Percentiles rank a stretch among this genome's conserved stretches.
These are phyloP conservation scores for Bombus confusus DNA, from an alignment of 1,140 invertebrate species.

Conservation along the genomic window DNA sequence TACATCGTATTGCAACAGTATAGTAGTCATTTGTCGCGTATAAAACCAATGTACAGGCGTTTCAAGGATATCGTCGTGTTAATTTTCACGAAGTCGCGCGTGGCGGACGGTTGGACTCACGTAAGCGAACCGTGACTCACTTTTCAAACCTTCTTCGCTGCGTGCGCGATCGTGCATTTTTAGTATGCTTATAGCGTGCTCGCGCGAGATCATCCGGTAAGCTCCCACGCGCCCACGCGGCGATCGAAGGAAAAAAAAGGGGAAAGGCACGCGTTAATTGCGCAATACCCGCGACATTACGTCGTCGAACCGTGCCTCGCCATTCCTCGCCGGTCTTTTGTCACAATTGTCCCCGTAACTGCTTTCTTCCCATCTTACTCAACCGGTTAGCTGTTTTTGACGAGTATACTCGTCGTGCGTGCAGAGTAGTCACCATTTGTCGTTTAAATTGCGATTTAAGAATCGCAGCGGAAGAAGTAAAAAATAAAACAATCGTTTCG, in stretches of 20 bases:
- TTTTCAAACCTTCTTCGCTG: slow-evolving; percentile 47
- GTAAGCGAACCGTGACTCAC: slow-evolving; percentile 40
- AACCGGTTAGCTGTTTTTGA: background rate
- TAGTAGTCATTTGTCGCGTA: too few species aligned
- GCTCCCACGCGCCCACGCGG: background rate
- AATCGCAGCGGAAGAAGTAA: too few species aligned
- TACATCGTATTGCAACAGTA: too few species aligned
- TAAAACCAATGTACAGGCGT: background rate
- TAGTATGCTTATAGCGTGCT: slow-evolving; percentile 1
- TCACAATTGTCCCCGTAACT: background rate
- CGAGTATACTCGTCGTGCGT: too few species aligned
- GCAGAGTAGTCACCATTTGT: too few species aligned
- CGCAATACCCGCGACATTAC: background rate
- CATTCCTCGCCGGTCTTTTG: background rate
- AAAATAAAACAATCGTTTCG: too few species aligned
- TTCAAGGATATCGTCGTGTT: background rate
- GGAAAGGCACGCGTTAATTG: background rate
- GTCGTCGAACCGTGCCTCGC: background rate
- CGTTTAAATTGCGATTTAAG: too few species aligned
- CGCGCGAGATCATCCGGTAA: background rate
- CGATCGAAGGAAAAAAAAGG: background rate
- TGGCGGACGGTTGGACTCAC: background rate
- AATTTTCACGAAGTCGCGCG: background rate
- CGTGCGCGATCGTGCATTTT: background rate
- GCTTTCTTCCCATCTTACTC: background rate